Base-by-base conservation (phyloP, 1,140 invertebrate genomes). In the Phymastichus coffea region DNA sequence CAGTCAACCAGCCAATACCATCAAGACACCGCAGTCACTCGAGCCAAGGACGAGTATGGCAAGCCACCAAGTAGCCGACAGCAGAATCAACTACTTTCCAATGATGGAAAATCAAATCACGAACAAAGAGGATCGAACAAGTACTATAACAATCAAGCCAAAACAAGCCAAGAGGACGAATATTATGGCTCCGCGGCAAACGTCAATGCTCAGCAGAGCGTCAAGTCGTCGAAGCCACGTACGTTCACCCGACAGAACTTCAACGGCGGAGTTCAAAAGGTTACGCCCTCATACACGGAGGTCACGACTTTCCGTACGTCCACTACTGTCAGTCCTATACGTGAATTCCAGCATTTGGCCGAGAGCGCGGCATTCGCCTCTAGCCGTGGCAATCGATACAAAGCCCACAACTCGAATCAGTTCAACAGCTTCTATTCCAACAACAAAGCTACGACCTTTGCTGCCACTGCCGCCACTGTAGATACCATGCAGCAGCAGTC, bases 291-390 rank as follows among this genome's bases (percentile, higher is more conserved):
- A 1, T 79, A 79, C 23, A 78, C 72, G 3, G 78, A 79, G 55
- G 73, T 76, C 0, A 78, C 76, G 12, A 79, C 75, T 0, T 78
- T 79, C 49, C 64, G 76, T 52, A 77, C 72, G 0, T 72, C 72
- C 1, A 78, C 74, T 12, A 14, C 66, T 4, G n/a, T n/a, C n/a
- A 70, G 48, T 54, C 70, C 78, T 17, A 41, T 74, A 10, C 83
- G 79, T 62, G 89, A 92, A 70, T 84, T 83, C 51, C 90, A 92
- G 73, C 82, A 88, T 2, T 82, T 86, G 0, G 87, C 89, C 2
- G 90, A 92, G 74, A 87, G 86, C 2, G 87, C 88, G 0, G 87
- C 87, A 0, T 89, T 90, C 67, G 84, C 86, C 0, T 84, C 85
- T 23, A 85, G 77, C n/a, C 75, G 81, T 14, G 72, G 70, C 7